Percentiles rank a stretch among this genome's conserved stretches.
Evolutionary conservation across 2,113 vertebrate species (phyloP).

Genomic region (Stegastes partitus): DNA sequence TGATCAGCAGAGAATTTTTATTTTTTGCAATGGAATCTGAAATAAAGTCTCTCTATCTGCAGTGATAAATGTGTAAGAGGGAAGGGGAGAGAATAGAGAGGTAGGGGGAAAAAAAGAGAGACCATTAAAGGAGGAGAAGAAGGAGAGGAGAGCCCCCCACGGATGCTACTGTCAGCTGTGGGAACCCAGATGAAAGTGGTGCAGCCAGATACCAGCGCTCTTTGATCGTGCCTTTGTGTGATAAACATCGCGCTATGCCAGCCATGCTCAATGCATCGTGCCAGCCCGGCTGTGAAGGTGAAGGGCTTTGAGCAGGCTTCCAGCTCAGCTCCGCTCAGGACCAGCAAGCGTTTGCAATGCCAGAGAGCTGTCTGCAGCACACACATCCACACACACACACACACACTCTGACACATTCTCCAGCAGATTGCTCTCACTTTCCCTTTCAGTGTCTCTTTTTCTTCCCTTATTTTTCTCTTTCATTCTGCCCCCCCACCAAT

Average conservation of each 20-base stretch:
- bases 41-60: conserved; percentile 71
- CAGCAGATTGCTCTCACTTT: conserved; percentile 60
- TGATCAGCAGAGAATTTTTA: conserved; percentile 67
- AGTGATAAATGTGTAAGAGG: conserved; percentile 65
- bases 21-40: conserved; percentile 64
- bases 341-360: conserved; percentile 73
- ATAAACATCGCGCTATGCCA: conserved; percentile 85
- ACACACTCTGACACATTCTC: conserved; percentile 28
- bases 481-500: conserved; percentile 38
- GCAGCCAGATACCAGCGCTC: conserved; percentile 80
- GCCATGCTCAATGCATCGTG: conserved; percentile 64
- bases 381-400: conserved; percentile 25
- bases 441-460: conserved; percentile 35
- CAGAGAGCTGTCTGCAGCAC: conserved; percentile 69
- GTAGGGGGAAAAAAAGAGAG: conserved; percentile 36
- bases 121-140: conserved; percentile 74
- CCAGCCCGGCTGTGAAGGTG: conserved; percentile 82
- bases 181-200: conserved; percentile 86
- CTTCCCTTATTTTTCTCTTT: conserved; percentile 41
- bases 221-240: conserved; percentile 88
- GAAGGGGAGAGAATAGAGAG: conserved; percentile 35
- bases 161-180: conserved; percentile 85
- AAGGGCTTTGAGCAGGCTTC: conserved; percentile 82
- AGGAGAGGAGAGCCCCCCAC: conserved; percentile 77
- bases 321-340: conserved; percentile 73